phyloP scores from a whole-genome alignment of 2,113 vertebrate species.

The Syngnathoides biaculeatus region DNA sequence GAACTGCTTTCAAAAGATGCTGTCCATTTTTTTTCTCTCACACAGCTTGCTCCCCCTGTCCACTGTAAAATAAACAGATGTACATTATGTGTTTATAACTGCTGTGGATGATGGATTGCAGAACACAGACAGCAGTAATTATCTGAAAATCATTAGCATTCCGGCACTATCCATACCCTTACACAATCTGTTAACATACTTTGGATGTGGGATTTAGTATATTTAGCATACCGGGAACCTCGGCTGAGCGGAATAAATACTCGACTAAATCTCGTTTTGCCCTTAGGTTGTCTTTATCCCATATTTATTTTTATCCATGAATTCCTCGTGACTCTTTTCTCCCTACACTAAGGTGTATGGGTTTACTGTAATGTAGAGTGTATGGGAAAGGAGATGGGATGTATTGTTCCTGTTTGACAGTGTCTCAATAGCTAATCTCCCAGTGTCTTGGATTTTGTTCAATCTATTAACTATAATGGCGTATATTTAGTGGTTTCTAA shows the following conservation, averaged over 20 bases:
- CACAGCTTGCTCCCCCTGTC: conserved; percentile 31
- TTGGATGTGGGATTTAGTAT: conserved; percentile 47
- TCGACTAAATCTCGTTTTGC: conserved; percentile 57
- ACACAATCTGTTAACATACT: conserved; percentile 20
- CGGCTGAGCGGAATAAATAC: conserved; percentile 48
- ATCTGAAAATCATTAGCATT: conserved; percentile 72
- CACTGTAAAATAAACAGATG: conserved; percentile 68
- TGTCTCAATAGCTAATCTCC: conserved; percentile 69
- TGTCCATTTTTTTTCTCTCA: conserved; percentile 36
- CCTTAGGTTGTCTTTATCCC: conserved; percentile 61
- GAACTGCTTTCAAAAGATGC: conserved; percentile 47
- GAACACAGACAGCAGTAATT: conserved; percentile 68
- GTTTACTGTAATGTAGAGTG: conserved; percentile 53
- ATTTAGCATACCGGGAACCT: conserved; percentile 41
- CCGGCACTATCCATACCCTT: conserved; percentile 65
- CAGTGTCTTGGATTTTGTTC: conserved; percentile 68
- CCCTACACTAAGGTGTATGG: conserved; percentile 57
- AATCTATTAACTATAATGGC: conserved; percentile 71
- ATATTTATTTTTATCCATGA: conserved; percentile 62
- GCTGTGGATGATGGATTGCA: conserved; percentile 62
- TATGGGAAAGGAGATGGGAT: conserved; percentile 46
- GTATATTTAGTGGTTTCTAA: conserved; percentile 73
- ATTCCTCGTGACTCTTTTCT: conserved; percentile 34
- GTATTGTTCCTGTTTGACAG: conserved; percentile 68
- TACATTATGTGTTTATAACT: conserved; percentile 59